A percentile compares a stretch with the other conserved stretches of the same genome.
These are phyloP conservation scores for Patella caerulea DNA, from an alignment of 2,888 invertebrate species.

Conservation along the genomic window DNA sequence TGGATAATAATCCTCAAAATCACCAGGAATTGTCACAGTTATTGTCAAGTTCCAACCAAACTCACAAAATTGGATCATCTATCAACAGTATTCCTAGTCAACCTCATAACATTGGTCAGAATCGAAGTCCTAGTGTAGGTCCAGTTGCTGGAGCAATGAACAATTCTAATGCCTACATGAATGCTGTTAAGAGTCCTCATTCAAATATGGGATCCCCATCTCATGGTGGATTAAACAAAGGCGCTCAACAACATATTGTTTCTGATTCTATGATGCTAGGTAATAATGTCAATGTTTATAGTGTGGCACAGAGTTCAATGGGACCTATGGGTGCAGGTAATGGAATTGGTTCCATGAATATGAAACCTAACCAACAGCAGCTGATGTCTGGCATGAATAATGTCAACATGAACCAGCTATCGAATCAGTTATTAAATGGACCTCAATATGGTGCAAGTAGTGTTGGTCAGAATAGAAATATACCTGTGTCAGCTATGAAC, in stretches of 20 bases:
- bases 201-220: constrained; percentile 62
- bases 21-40: constrained; percentile 63
- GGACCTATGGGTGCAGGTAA: constrained; percentile 7
- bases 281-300: neutral
- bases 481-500: constrained; percentile 41
- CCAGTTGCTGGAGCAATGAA: constrained; percentile 38
- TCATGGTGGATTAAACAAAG: constrained; percentile 53
- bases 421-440: constrained; percentile 67
- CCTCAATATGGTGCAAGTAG: constrained; percentile 60
- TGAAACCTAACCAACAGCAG: constrained; percentile 36
- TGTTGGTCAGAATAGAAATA: constrained; percentile 41
- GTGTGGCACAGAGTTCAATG: constrained; percentile 2
- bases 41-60: constrained; percentile 52
- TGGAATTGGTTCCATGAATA: constrained; percentile 11
- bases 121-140: constrained; percentile 47
- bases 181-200: constrained; percentile 61
- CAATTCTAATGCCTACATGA: constrained; percentile 43
- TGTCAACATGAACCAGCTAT: constrained; percentile 44
- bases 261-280: constrained; percentile 17
- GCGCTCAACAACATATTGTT: constrained; percentile 34
- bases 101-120: constrained; percentile 30
- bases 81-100: constrained; percentile 49
- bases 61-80: constrained; percentile 73
- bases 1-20: constrained; percentile 56
- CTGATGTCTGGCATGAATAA: constrained; percentile 42